A percentile compares a stretch with the other conserved stretches of the same genome.
These are phyloP conservation scores for Chroicocephalus ridibundus DNA, from an alignment of 2,113 vertebrate species.

Conservation along the genomic window DNA sequence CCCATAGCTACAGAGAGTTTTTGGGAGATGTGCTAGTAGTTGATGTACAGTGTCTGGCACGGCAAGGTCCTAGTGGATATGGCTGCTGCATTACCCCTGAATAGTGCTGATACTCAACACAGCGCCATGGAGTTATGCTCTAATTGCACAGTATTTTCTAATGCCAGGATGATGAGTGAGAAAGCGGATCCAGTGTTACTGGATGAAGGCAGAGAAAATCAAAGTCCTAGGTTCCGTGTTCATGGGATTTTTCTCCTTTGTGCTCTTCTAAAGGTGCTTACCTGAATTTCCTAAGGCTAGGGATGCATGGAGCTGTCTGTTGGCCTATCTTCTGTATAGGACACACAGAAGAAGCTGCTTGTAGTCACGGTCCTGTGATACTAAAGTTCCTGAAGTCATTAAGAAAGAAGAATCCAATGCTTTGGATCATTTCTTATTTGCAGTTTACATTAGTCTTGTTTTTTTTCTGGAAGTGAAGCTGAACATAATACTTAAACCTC, in stretches of 20 bases:
- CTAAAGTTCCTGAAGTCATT: background rate
- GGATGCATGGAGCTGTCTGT: background rate
- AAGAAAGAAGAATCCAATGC: background rate
- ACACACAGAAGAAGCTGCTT: background rate
- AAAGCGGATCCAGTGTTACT: background rate
- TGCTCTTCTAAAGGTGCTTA: background rate
- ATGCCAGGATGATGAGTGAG: background rate
- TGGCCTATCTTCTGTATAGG: background rate
- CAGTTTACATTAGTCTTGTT: background rate
- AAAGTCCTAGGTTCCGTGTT: background rate
- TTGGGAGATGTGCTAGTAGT: background rate
- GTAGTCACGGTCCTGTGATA: background rate
- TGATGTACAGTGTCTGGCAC: background rate
- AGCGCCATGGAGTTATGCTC: background rate
- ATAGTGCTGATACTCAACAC: background rate
- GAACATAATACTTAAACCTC: background rate
- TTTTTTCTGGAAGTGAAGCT: background rate
- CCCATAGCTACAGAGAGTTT: background rate
- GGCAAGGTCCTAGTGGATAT: background rate
- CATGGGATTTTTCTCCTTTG: background rate
- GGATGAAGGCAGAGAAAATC: background rate
- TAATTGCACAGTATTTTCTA: background rate
- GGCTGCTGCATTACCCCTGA: background rate
- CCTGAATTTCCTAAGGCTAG: background rate
- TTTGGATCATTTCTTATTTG: background rate